Percentiles rank a stretch among this genome's conserved stretches.
Evolutionary conservation across 2,888 invertebrate species (phyloP).

Genomic region (Cloeon dipterum): DNA sequence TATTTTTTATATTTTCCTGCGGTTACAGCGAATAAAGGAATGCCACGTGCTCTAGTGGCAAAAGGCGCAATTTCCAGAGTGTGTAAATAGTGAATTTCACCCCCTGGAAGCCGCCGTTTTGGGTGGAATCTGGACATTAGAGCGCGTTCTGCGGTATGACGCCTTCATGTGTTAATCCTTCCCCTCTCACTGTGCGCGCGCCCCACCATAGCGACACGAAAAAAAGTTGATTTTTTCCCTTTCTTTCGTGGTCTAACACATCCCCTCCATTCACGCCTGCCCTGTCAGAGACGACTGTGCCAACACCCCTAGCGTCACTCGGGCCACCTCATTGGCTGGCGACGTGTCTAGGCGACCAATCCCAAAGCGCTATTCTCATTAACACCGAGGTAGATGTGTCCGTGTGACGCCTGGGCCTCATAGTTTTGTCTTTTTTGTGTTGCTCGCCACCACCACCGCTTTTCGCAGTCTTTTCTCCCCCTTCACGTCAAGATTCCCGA

Average conservation of each 20-base stretch:
- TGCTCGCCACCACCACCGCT: background rate
- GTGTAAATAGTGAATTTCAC: no score
- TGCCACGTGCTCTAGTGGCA: no score
- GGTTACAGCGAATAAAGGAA: no score
- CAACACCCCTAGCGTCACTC: background rate
- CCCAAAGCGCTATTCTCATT: constrained; percentile 1
- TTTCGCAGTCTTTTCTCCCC: no score
- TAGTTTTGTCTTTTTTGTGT: background rate
- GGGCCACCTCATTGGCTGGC: background rate
- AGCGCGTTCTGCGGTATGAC: background rate
- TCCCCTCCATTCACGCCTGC: background rate
- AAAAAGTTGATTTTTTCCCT: background rate
- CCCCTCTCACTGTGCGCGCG: background rate
- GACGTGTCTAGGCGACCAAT: constrained; percentile 1
- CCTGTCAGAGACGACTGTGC: background rate
- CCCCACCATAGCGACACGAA: background rate
- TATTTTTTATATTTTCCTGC: no score
- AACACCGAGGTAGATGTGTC: background rate
- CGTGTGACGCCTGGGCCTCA: background rate
- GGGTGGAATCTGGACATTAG: no score
- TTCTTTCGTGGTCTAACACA: background rate
- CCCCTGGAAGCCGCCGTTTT: no score
- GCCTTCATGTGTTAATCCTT: background rate
- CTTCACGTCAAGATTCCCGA: background rate
- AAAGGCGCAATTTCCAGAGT: no score